Evolutionary conservation across 2,797 vertebrate species (phyloP), one percentile per base, ranked within the genome.

Genomic region (Sebastes hubbsi): DNA sequence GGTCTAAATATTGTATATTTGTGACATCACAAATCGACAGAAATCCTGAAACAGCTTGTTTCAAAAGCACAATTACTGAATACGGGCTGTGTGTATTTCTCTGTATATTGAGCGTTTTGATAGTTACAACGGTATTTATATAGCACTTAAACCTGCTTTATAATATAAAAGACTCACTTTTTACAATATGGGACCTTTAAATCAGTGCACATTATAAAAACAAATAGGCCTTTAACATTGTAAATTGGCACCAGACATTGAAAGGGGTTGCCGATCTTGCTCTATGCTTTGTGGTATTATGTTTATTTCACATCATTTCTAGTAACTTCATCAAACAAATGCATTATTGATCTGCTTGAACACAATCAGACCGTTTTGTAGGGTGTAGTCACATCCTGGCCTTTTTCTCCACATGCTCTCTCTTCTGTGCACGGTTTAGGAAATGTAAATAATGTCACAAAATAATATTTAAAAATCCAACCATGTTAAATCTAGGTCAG

Each of bases 401-500:
- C 20, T 16, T 59, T n/a, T 8, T 59, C n/a, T 59, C 32, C 36
- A 54, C 6, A 6, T 54, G 16, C 61, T 68, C 32, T 69, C 36
- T 77, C 38, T n/a, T 22, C 67, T 59, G 61, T 20, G 4, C 55
- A 55, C 12, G 32, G 4, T 22, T 25, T 29, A 12, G 8, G 2
- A 54, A 58, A 58, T 16, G 9, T 38, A 54, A 49, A 62, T 65
- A 38, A 18, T 52, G 16, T 61, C n/a, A 20, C 58, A 25, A 70
- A 66, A 76, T 65, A 72, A 72, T 20, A 34, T 49, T 42, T 7
- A 12, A 71, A 78, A 74, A 69, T 29, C 1, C 10, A 61, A 20
- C 22, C 22, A 54, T 22, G 16, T 75, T 52, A 49, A 84, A 78
- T 77, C 42, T 70, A 8, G 29, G 42, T 65, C 66, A 83, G 58